A percentile compares a stretch with the other conserved stretches of the same genome.
phyloP scores from a whole-genome alignment of 2,797 vertebrate species.

The Premnoplex brunnescens region DNA sequence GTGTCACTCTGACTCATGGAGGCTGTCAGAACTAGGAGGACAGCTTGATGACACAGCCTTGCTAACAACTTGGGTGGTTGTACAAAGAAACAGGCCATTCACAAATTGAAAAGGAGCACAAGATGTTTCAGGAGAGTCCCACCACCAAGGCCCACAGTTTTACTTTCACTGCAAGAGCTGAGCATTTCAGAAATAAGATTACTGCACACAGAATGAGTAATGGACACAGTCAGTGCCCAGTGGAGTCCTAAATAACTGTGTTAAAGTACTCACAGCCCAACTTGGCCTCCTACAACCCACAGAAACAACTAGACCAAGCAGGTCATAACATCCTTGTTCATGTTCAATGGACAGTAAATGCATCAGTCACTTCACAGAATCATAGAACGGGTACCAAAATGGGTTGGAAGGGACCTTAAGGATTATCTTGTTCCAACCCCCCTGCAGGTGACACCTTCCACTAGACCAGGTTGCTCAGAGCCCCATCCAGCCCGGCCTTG shows the following conservation, averaged over 20 bases:
- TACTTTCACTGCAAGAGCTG: not conserved
- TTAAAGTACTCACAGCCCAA: not conserved
- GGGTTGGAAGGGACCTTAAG: not conserved
- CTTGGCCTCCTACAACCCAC: not conserved
- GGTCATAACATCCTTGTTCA: not conserved
- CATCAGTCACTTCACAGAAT: not conserved
- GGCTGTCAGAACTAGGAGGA: not conserved
- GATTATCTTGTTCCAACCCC: not conserved
- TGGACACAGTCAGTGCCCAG: not conserved
- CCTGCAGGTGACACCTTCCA: not conserved
- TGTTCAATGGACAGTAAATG: not conserved
- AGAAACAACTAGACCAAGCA: not conserved
- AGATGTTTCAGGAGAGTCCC: not conserved
- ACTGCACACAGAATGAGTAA: not conserved
- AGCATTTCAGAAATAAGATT: not conserved
- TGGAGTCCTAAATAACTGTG: not conserved
- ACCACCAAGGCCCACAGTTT: not conserved
- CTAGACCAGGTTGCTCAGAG: not conserved
- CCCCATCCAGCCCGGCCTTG: not conserved
- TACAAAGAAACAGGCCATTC: not conserved
- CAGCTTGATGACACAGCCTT: not conserved
- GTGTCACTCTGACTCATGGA: not conserved
- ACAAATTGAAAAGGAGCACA: not conserved
- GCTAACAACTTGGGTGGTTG: not conserved
- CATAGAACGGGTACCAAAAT: not conserved